phyloP scores from a whole-genome alignment of 2,797 vertebrate genomes.

The Gadopsis bispinosus region DNA sequence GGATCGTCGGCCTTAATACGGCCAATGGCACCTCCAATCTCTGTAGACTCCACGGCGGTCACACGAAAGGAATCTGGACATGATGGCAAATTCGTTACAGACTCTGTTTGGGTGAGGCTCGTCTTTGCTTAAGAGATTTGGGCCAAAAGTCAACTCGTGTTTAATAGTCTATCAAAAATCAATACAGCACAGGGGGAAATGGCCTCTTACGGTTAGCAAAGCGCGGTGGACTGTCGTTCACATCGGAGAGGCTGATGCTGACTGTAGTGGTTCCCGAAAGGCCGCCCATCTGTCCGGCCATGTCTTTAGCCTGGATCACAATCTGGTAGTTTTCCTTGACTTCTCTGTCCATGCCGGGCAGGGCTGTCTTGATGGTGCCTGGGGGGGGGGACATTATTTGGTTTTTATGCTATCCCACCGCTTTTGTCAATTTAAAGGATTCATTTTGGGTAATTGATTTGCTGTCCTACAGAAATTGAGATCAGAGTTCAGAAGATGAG shows the following conservation, averaged over 20 bases:
- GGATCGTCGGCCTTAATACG: conserved; percentile 95
- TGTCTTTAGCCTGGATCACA: conserved; percentile 98
- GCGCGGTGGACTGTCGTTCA: conserved; percentile 96
- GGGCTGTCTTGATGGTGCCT: conserved; percentile 96
- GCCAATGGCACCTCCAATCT: conserved; percentile 90
- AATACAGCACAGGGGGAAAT: background rate
- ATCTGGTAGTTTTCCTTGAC: conserved; percentile 96
- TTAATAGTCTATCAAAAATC: background rate
- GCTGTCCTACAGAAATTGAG: conserved; percentile 30
- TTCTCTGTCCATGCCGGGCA: conserved; percentile 97
- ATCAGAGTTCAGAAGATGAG: conserved; percentile 19
- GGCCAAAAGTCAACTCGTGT: background rate
- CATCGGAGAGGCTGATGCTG: conserved; percentile 94
- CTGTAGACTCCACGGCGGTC: conserved; percentile 88
- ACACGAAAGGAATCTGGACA: conserved; percentile 93
- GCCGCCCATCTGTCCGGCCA: conserved; percentile 98
- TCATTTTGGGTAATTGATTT: conserved; percentile 21
- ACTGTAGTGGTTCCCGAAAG: conserved; percentile 94
- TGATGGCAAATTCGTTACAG: background rate
- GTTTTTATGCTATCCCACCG: background rate
- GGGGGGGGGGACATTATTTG: conserved; percentile 3
- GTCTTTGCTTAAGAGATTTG: background rate
- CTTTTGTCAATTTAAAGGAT: conserved; percentile 20
- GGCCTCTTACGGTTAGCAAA: conserved; percentile 92
- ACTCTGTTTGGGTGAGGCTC: background rate